Conservation (phyloP, 1,140 invertebrate genomes). For the Physella acuta region DNA sequence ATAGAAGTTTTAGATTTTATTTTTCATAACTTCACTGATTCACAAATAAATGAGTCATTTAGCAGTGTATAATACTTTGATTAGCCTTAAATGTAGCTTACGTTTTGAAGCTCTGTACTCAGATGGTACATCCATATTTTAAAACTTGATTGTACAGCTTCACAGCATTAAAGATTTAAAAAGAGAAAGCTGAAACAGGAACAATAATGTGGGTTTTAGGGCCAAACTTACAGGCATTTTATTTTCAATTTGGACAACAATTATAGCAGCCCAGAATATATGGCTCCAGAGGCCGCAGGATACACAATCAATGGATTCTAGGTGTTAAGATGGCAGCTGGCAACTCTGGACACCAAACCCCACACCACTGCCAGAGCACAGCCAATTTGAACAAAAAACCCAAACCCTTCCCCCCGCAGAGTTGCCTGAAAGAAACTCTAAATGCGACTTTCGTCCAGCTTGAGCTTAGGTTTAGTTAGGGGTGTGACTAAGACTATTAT, state of each 20-base stretch:
- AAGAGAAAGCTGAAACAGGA: neutral
- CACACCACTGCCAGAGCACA: no score
- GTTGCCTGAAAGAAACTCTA: no score
- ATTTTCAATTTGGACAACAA: neutral
- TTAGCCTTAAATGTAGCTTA: slow-evolving; percentile 1
- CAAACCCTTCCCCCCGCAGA: no score
- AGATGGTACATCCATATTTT: slow-evolving; percentile 11
- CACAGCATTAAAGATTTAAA: neutral
- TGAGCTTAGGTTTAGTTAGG: no score
- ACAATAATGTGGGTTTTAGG: neutral
- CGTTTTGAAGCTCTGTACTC: slow-evolving; percentile 16
- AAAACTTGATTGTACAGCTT: neutral
- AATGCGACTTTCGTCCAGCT: no score
- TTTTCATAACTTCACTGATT: neutral
- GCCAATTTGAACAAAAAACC: no score
- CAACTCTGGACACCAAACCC: no score
- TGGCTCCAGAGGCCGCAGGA: neutral
- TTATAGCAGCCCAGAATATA: neutral
- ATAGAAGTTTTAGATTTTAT: neutral
- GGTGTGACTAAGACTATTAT: no score
- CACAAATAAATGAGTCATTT: neutral
- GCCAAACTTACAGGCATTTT: neutral
- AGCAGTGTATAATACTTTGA: neutral
- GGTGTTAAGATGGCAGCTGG: no score
- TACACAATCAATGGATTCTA: neutral